These are phyloP conservation scores for Xiphydria camelus DNA, from an alignment of 2,888 invertebrate species.

Conservation along the genomic window DNA sequence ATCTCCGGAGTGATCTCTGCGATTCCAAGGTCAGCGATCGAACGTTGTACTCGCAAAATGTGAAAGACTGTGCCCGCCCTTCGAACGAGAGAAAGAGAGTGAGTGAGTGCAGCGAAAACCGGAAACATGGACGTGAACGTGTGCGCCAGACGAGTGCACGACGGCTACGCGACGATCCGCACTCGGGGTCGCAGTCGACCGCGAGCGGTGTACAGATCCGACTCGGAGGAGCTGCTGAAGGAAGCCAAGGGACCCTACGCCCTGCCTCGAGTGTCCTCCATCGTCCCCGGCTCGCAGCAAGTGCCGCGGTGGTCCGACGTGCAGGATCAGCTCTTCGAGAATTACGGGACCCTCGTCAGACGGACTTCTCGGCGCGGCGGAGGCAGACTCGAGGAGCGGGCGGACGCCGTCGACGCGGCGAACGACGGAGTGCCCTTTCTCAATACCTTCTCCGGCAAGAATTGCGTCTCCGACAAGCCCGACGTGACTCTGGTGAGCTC, in stretches of 20 bases:
- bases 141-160: slow-evolving; percentile 67
- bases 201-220: slow-evolving; percentile 46
- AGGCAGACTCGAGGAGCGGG: background rate
- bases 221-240: slow-evolving; percentile 46
- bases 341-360: slow-evolving; percentile 46
- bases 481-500: background rate
- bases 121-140: slow-evolving; percentile 47
- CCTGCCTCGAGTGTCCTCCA: slow-evolving; percentile 34
- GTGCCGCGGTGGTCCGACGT: slow-evolving; percentile 44
- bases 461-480: slow-evolving; percentile 13
- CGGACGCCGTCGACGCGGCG: background rate
- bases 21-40: no score
- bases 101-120: no score
- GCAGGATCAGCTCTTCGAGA: slow-evolving; percentile 36
- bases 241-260: slow-evolving; percentile 43
- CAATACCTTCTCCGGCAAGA: background rate
- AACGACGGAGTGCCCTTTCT: background rate
- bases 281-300: slow-evolving; percentile 29
- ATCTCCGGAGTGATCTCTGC: no score
- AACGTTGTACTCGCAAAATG: no score
- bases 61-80: no score
- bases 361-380: slow-evolving; percentile 8
- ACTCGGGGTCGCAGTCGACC: slow-evolving; percentile 60
- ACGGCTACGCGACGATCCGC: slow-evolving; percentile 86
- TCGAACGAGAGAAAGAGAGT: no score